Base-by-base conservation (phyloP, 2,888 invertebrate genomes). In the Spatulosminthurus flaviceps region DNA sequence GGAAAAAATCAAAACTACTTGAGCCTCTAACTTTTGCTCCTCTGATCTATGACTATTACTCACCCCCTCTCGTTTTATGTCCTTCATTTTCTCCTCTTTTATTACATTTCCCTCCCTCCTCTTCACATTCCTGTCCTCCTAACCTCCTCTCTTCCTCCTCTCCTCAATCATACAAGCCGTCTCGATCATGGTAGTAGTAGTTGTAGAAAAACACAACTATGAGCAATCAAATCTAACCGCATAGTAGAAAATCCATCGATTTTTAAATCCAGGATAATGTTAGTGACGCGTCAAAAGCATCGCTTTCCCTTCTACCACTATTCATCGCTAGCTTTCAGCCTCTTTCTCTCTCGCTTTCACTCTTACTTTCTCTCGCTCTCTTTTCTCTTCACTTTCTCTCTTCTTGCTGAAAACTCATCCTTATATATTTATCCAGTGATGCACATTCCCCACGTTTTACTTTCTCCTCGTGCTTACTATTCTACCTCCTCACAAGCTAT, bases 11-110 rank as follows among this genome's bases (percentile, higher is more conserved):
- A 64, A 70, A 69, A 60, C 69, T 69, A 43, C 43, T 67, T 77
- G 51, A 69, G 43, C 60, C 70, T 22, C 77, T 41, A 67, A 67
- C 77, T 67, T 77, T 67, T 43, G 77, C 67, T 51, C 42, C 77
- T 29, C 60, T 77, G 70, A 77, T 77, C 77, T 77, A 60, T 77
- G 51, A 61, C 26, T n/a, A 77, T 22, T 42, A 5, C 64, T 66
- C 34, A 34, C 34, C 34, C 34, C 51, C 51, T 51, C 16, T 19
- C 51, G 51, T 51, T 13, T 51, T 51, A 51, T 19, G n/a, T n/a
- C n/a, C 16, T 51, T 5, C 51, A 51, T 51, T 51, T 51, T n/a
- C 5, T 51, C 51, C 1, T 51, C 51, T 51, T 16, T 51, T 2
- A 19, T 13, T 51, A 13, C 51, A 2, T 51, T 4, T 51, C 51